phyloP scores from a whole-genome alignment of 2,797 vertebrate genomes.

The Chiropotes sagulatus region DNA sequence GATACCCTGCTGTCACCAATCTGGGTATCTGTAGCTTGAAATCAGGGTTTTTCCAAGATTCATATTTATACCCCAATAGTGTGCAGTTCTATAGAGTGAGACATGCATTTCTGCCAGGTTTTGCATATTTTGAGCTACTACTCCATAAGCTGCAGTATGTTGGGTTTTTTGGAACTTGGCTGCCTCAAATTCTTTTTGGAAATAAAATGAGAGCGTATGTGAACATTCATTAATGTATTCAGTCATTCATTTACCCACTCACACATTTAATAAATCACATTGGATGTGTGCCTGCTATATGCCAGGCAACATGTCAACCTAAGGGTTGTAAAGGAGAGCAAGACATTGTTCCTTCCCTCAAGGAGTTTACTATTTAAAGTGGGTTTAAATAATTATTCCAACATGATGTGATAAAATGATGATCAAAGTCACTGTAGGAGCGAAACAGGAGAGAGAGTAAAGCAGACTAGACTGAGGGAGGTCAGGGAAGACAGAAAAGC shows the following conservation, averaged over 20 bases:
- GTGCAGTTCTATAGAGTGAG: constrained; percentile 52
- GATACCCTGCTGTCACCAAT: constrained; percentile 80
- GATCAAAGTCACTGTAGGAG: neutral
- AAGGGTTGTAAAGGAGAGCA: neutral
- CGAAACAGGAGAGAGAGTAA: neutral
- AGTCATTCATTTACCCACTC: constrained; percentile 73
- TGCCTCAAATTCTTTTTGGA: constrained; percentile 71
- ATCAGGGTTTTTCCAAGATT: constrained; percentile 76
- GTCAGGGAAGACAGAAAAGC: neutral
- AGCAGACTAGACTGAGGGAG: neutral
- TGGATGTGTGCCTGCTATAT: constrained; percentile 52
- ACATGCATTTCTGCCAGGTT: constrained; percentile 72
- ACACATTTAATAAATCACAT: constrained; percentile 66
- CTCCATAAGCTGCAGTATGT: constrained; percentile 72
- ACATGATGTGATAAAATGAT: neutral
- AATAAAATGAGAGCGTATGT: constrained; percentile 74
- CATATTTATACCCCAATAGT: constrained; percentile 78
- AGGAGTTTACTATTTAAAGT: constrained; percentile 62
- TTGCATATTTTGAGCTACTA: constrained; percentile 73
- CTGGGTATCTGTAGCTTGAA: constrained; percentile 72
- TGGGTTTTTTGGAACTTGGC: constrained; percentile 68
- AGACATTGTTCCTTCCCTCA: constrained; percentile 52
- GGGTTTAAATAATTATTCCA: neutral
- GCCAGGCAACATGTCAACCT: constrained; percentile 50
- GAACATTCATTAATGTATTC: constrained; percentile 78